Conservation (phyloP, 2,113 vertebrate genomes). For the Cebus imitator region DNA sequence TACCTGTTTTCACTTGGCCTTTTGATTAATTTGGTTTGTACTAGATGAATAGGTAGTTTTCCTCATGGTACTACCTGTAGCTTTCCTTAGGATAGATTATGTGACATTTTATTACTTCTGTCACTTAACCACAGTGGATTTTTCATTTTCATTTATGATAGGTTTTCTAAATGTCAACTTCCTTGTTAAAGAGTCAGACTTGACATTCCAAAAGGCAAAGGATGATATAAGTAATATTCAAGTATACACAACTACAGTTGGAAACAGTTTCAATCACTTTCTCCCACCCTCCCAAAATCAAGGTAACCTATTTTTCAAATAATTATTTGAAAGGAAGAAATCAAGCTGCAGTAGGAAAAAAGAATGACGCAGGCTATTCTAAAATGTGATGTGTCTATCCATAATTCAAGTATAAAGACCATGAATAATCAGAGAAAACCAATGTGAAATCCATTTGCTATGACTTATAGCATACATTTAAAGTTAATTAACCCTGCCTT, state of each 20-base stretch:
- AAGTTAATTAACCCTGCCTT: constrained; percentile 18
- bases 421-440: not conserved
- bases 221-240: constrained; percentile 38
- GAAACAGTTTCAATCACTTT: not conserved
- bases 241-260: not conserved
- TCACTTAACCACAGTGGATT: constrained; percentile 36
- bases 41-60: not conserved
- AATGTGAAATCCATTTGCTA: not conserved
- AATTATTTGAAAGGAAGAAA: constrained; percentile 25
- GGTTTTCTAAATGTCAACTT: constrained; percentile 70
- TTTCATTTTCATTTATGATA: constrained; percentile 63
- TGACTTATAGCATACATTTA: not conserved
- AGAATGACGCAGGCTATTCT: not conserved
- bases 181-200: constrained; percentile 54
- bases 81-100: constrained; percentile 11
- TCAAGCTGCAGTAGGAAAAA: not conserved
- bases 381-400: not conserved
- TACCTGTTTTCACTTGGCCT: not conserved
- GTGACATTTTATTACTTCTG: constrained; percentile 66
- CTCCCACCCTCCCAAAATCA: not conserved
- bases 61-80: not conserved
- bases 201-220: constrained; percentile 63
- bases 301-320: constrained; percentile 11
- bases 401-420: constrained; percentile 9
- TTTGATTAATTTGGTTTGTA: not conserved